Evolutionary conservation across 2,797 vertebrate genomes (phyloP), one percentile per base, ranked within the genome.

Genomic region (Tokudaia muenninki): DNA sequence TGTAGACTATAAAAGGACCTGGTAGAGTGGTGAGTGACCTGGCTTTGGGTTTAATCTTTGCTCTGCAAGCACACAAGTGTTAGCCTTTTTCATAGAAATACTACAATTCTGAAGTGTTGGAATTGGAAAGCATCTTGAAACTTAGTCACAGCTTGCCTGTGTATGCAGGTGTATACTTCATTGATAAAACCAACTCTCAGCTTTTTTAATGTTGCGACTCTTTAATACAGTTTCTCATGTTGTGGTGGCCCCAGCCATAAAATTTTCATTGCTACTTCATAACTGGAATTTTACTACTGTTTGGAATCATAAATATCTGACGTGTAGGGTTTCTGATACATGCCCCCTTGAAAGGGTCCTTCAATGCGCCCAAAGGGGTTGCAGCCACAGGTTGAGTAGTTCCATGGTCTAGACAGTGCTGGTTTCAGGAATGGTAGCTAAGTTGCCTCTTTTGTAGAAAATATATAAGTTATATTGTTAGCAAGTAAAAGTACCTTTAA

Each of bases 381-480:
- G 37, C 41, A 75, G 3, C 10, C 41, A 75, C 14, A 83, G 37
- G 37, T 29, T 82, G 55, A 82, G 22, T 17, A 82, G 41, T 41
- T 41, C 57, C n/a, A 29, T 21, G 72, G 17, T 13, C 75, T 87
- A 47, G 72, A 72, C 72, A 75, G 31, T 50, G 26, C n/a, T 63
- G 6, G 4, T 70, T 93, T 90, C 41, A 94, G 52, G 78, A 94
- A 52, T 74, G 17, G 19, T 95, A 77, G 75, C 75, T 77, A 75
- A 29, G 61, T 80, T 92, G 92, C 47, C 31, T 84, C 14, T 88
- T 55, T 37, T 31, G 75, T 34, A 91, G 65, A 90, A 5, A 52
- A 6, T 24, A 41, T 84, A n/a, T 57, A 41, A 65, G 75, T 79
- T 47, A 34, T 6, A 2, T 47, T 47, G 29, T 37, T 84, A 67